phyloP scores from a whole-genome alignment of 2,113 vertebrate genomes.

The Andinoacara biseriatus region DNA sequence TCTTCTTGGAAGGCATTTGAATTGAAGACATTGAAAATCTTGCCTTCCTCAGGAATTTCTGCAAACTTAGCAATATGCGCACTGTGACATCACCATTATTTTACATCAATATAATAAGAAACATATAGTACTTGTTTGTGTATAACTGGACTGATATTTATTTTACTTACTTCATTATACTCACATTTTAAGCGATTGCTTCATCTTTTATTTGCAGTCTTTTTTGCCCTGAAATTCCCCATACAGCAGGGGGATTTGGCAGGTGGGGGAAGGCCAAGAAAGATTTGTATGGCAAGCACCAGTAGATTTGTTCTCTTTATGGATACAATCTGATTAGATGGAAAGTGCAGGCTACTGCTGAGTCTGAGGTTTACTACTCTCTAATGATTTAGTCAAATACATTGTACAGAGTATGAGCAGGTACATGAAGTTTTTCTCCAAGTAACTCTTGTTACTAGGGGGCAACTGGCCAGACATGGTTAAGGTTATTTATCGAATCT shows the following conservation, averaged over 20 bases:
- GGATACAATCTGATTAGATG: too few relatives aligned
- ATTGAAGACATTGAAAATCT: neutral
- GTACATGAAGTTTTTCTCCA: too few relatives aligned
- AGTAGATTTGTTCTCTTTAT: too few relatives aligned
- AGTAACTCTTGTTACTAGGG: too few relatives aligned
- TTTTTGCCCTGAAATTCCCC: neutral
- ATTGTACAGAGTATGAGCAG: too few relatives aligned
- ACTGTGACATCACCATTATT: neutral
- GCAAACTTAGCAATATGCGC: neutral
- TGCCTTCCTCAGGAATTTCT: neutral
- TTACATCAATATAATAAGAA: neutral
- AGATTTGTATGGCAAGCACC: too few relatives aligned
- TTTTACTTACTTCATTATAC: neutral
- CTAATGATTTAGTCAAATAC: too few relatives aligned
- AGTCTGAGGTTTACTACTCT: too few relatives aligned
- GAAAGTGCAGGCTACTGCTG: too few relatives aligned
- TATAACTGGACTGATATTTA: neutral
- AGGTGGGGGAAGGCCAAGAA: neutral
- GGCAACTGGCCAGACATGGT: too few relatives aligned
- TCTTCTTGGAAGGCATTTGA: neutral
- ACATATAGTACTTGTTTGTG: rapidly evolving
- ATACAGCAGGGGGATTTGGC: neutral
- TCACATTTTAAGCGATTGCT: neutral
- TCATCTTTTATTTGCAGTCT: neutral
- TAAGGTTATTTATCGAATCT: too few relatives aligned